These are phyloP conservation scores for Antechinus flavipes DNA, from an alignment of 2,113 vertebrate genomes.

Conservation along the genomic window DNA sequence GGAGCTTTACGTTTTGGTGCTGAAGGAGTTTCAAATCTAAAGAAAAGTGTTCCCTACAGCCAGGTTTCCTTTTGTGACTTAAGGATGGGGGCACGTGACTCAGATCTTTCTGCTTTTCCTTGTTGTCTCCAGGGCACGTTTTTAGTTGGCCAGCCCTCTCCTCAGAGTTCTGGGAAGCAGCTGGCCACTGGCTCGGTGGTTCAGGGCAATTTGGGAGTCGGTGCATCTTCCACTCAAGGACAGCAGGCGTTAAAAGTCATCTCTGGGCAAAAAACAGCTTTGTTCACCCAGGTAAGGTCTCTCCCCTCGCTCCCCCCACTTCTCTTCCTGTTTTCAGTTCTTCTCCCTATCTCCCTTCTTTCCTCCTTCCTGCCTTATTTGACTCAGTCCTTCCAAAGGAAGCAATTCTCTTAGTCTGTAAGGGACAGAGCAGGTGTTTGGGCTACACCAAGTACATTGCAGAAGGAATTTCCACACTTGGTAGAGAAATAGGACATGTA, in stretches of 20 bases:
- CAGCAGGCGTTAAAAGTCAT: constrained; percentile 95
- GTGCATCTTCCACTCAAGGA: constrained; percentile 87
- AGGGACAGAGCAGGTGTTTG: neutral
- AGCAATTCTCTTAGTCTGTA: neutral
- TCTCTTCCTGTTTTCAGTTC: neutral
- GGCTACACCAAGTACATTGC: neutral
- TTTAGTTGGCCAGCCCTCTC: constrained; percentile 94
- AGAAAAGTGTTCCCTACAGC: neutral
- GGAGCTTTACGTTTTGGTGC: neutral
- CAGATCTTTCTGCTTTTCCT: constrained; percentile 22
- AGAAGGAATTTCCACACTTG: neutral
- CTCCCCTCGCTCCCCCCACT: neutral
- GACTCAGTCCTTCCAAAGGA: neutral
- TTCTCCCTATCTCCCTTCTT: neutral
- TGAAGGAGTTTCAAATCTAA: neutral
- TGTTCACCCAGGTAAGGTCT: constrained; percentile 92
- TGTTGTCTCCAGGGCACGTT: constrained; percentile 92
- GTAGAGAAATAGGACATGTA: neutral
- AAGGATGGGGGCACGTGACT: neutral
- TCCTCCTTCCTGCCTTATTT: neutral
- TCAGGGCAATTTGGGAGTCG: constrained; percentile 84
- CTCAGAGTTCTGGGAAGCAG: constrained; percentile 92
- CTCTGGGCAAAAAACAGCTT: constrained; percentile 95
- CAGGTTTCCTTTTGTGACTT: constrained; percentile 10
- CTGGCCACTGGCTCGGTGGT: constrained; percentile 86